Evolutionary conservation across 1,140 invertebrate genomes (phyloP).

Genomic region (Procambarus clarkii): DNA sequence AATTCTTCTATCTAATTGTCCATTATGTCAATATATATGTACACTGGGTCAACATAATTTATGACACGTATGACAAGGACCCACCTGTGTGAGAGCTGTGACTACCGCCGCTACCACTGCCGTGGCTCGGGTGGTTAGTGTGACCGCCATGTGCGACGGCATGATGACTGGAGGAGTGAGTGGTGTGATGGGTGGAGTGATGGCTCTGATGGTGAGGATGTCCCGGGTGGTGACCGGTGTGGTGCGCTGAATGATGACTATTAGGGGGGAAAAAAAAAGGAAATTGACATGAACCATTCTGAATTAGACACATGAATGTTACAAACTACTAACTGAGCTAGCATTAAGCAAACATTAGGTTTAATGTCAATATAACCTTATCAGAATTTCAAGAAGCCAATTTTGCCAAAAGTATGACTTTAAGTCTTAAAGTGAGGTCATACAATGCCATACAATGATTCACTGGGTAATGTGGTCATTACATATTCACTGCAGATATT

Average conservation of each 20-base stretch:
- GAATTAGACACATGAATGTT: background rate
- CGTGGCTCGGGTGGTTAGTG: constrained; percentile 15
- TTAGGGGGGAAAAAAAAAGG: background rate
- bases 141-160: constrained; percentile 33
- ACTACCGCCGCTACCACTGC: constrained; percentile 11
- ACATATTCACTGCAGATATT: no score
- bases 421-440: no score
- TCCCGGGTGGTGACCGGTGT: constrained; percentile 47
- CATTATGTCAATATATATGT: no score
- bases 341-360: background rate
- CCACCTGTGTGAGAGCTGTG: constrained; percentile 50
- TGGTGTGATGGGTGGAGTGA: constrained; percentile 52
- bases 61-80: background rate
- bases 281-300: background rate
- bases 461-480: no score
- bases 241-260: constrained; percentile 59
- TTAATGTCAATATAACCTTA: background rate
- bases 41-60: no score
- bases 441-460: no score
- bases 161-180: constrained; percentile 60
- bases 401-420: no score
- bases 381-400: no score
- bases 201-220: constrained; percentile 54
- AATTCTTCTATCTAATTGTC: no score
- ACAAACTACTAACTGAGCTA: background rate